Conservation (phyloP, 53 echinoderm and acorn worm species). For the Actinopyga echinites region DNA sequence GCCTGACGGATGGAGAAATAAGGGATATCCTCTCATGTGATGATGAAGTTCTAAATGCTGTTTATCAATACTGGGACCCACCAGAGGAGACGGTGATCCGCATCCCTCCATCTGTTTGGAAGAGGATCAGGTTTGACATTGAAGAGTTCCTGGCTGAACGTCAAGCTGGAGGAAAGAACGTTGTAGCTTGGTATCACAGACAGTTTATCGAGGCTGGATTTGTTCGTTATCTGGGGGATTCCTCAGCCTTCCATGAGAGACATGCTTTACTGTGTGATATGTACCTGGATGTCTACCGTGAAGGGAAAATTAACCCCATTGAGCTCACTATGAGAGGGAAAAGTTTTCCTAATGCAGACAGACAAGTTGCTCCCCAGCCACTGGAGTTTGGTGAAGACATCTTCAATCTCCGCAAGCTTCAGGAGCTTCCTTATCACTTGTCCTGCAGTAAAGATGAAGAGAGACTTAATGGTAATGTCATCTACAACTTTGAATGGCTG, state of each 20-base stretch:
- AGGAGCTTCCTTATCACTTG: slow-evolving; percentile 77
- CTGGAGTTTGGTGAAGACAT: slow-evolving; percentile 70
- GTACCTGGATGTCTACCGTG: slow-evolving; percentile 78
- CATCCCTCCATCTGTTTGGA: slow-evolving; percentile 86
- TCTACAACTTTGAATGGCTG: slow-evolving; percentile 85
- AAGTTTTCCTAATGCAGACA: slow-evolving; percentile 66
- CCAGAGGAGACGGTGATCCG: slow-evolving; percentile 75
- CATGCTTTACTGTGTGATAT: slow-evolving; percentile 70
- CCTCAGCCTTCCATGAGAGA: slow-evolving; percentile 23
- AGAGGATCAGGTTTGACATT: slow-evolving; percentile 78
- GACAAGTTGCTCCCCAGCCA: slow-evolving; percentile 79
- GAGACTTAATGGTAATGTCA: slow-evolving; percentile 54
- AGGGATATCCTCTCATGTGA: slow-evolving; percentile 88
- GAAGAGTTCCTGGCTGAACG: slow-evolving; percentile 74
- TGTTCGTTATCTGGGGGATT: slow-evolving; percentile 57
- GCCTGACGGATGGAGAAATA: slow-evolving; percentile 76
- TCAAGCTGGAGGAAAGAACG: slow-evolving; percentile 89
- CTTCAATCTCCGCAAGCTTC: slow-evolving; percentile 78
- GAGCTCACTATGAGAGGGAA: slow-evolving; percentile 60
- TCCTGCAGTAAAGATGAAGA: slow-evolving; percentile 37
- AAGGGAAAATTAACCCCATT: slow-evolving; percentile 65
- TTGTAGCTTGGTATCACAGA: slow-evolving; percentile 87
- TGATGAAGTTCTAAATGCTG: slow-evolving; percentile 82
- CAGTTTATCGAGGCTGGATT: slow-evolving; percentile 87
- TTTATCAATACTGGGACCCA: slow-evolving; percentile 98